Evolutionary conservation across 2,113 vertebrate genomes (phyloP), one percentile per base, ranked within the genome.

Genomic region (Tragelaphus buxtoni): DNA sequence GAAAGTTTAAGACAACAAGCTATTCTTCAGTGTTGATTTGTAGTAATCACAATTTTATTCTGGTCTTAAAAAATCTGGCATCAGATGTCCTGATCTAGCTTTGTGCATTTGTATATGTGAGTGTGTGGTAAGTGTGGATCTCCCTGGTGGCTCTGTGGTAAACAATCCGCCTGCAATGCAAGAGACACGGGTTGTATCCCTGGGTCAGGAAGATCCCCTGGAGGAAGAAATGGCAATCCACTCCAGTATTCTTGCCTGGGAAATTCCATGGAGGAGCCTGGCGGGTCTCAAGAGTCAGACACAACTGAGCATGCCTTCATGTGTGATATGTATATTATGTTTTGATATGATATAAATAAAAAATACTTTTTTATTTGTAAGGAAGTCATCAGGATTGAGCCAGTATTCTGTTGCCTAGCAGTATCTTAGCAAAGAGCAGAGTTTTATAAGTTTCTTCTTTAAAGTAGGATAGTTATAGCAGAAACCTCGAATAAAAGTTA

Each of bases 41-140:
- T 98, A 98, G 90, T 97, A 98, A 98, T 98, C 98, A 98, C 91
- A 97, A 97, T 98, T 98, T 98, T 98, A 98, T 98, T 99, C 98
- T 97, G 95, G 79, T 93, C 42, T 98, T 92, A 90, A 95, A 76
- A 96, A 94, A 85, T 10, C 30, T 95, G 86, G 63, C 80, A 82
- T 49, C 88, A 81, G 51, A 51, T 95, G 90, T 26, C 58, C 22
- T 22, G 56, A 49, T 96, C 22, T 88, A 5, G 76, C 32, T 84
- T 9, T 2, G 22, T 39, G 0, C 53, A 3, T 14, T 58, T 10
- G 8, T 56, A 0, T 28, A 1, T 79, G 2, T 80, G 7, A n/a
- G 24, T 79, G 26, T 86, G 20, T 79, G 5, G 61, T 32, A 5
- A 20, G 76, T 53, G 20, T 74, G 35, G 69, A 74, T 74, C 11